Evolutionary conservation across 2,888 invertebrate species (phyloP), one percentile per base, ranked within the genome.

Genomic region (Chaetoderma sp.): DNA sequence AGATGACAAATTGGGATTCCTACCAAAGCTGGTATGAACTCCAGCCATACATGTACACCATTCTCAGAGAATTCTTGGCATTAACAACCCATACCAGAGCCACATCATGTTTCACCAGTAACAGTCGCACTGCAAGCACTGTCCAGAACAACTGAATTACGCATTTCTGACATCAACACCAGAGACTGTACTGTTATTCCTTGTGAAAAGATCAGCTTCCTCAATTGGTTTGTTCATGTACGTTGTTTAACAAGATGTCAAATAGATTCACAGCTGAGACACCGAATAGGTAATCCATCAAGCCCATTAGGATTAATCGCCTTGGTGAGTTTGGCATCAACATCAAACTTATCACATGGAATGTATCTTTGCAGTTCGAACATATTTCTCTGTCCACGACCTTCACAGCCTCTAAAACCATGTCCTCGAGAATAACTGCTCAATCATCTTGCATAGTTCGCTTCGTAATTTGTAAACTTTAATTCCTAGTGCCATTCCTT

Each of bases 1-100:
- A n/a, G n/a, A n/a, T n/a, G n/a, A n/a, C n/a, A n/a, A n/a, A 54
- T 68, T 64, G 23, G 71, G 67, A 57, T 64, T 65, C 25, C 59
- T 50, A 30, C 67, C 68, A 63, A 45, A 71, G 47, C 30, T 66
- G 68, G 55, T 65, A 63, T 32, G 68, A 60, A 60, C 63, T 68
- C 56, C 50, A 70, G 13, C 65, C 67, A 63, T 65, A 62, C 3
- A n/a, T n/a, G n/a, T n/a, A n/a, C n/a, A 59, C 60, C 63, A 65
- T 70, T 28, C 39, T 44, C 23, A 65, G 27, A 27, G 50, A 55
- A 44, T 70, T 63, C 49, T 69, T 63, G 18, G 69, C 66, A 49
- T n/a, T n/a, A n/a, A n/a, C n/a, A n/a, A n/a, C n/a, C 63, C 61
- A 66, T 21, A 39, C 60, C n/a, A 62, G 27, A 4, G 65, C 68